A percentile compares a stretch with the other conserved stretches of the same genome.
phyloP scores from a whole-genome alignment of 2,113 vertebrate species.

The Hyperopisus bebe region DNA sequence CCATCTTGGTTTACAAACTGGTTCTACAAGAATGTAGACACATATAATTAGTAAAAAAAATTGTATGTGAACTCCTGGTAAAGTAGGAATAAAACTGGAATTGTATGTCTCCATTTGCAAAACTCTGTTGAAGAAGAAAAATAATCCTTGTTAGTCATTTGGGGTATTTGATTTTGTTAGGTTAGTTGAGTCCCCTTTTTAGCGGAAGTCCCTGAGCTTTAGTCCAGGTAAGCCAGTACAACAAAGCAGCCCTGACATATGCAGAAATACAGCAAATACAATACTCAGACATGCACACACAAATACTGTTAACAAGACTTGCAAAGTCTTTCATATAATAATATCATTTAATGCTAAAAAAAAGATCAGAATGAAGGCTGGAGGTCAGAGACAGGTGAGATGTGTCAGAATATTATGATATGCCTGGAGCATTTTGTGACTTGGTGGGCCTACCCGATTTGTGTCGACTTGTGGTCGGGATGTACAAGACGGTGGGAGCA shows the following conservation, averaged over 20 bases:
- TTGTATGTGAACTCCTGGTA: background rate
- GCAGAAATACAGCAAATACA: background rate
- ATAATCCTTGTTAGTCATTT: background rate
- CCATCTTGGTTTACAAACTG: conserved; percentile 86
- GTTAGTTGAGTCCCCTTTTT: background rate
- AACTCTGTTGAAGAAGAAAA: background rate
- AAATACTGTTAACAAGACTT: background rate
- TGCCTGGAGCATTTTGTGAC: too few relatives aligned
- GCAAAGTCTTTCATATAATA: background rate
- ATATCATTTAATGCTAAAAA: background rate
- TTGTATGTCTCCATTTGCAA: background rate
- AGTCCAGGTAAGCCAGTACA: background rate
- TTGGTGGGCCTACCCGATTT: conserved; percentile 66
- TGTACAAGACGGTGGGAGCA: conserved; percentile 85
- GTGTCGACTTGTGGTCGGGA: conserved; percentile 84
- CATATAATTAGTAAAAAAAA: background rate
- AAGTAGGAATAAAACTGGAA: background rate
- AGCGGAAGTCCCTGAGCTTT: background rate
- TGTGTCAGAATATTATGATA: background rate
- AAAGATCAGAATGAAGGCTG: background rate
- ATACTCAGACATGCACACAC: background rate
- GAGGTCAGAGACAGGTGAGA: background rate
- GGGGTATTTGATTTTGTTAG: background rate
- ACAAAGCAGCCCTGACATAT: background rate
- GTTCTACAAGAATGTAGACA: conserved; percentile 58